Percentiles rank a stretch among this genome's conserved stretches.
phyloP scores from a whole-genome alignment of 1,140 invertebrate species.

The Colletes gigas region DNA sequence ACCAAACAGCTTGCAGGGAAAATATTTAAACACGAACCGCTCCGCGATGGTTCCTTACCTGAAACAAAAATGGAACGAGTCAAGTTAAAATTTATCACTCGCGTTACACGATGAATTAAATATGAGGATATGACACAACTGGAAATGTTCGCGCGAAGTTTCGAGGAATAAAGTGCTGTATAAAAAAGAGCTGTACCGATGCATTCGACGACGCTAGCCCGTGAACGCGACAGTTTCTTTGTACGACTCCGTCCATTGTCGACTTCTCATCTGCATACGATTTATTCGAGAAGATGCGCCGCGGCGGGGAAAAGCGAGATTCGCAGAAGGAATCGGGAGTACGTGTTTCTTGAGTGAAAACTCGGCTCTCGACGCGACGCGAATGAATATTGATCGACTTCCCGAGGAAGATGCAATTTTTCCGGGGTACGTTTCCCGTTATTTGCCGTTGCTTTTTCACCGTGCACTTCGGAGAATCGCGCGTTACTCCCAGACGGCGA shows the following conservation, averaged over 20 bases:
- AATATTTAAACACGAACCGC: too few relatives aligned
- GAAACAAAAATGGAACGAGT: too few relatives aligned
- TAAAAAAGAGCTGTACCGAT: background rate
- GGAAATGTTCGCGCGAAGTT: too few relatives aligned
- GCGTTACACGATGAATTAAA: too few relatives aligned
- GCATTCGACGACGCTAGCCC: background rate
- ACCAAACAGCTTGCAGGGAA: too few relatives aligned
- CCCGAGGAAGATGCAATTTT: conserved; percentile 31
- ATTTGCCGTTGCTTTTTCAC: background rate
- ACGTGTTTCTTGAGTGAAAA: conserved; percentile 40
- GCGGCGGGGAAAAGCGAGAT: too few relatives aligned
- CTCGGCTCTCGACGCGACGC: background rate
- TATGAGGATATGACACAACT: too few relatives aligned
- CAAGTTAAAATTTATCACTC: too few relatives aligned
- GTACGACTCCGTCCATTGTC: conserved; percentile 14
- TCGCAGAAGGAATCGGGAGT: background rate
- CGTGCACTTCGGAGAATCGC: background rate
- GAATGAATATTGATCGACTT: conserved; percentile 48
- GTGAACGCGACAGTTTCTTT: conserved; percentile 27
- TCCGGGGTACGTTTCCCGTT: conserved; percentile 23
- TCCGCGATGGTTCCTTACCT: too few relatives aligned
- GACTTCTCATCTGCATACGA: conserved; percentile 31
- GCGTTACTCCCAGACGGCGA: background rate
- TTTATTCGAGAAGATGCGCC: conserved; percentile 29
- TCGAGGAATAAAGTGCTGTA: background rate